Evolutionary conservation across 30 jellyfish, hydroid and myxozoan species (phyloP), one percentile per base, ranked within the genome.

Genomic region (Aurelia coerulea): DNA sequence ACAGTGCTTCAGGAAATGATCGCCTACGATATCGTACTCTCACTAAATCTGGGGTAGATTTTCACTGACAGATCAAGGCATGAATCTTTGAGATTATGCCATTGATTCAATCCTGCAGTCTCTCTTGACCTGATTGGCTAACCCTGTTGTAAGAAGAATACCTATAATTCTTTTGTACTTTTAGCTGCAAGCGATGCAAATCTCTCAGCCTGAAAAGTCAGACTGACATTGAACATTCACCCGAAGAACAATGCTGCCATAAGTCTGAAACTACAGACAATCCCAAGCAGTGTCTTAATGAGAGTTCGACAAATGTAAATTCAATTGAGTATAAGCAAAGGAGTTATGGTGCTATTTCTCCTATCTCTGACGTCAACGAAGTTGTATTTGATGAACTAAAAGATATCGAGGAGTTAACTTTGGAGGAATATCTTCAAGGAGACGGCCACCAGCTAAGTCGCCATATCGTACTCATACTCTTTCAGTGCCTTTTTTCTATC

Each of bases 361-460:
- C 56, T 6, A 0, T 46, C 6, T 46, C 56, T 6, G 15, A 6
- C 56, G 56, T 46, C 56, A 46, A 46, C 14, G 56, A 46, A 9
- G 56, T 6, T 46, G 56, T 41, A 58, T 76, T 75, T 59, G 85
- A 50, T 34, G 90, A 67, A 5, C 79, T 86, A 23, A 86, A 60
- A 58, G 90, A 86, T n/a, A 68, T 86, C 8, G 95, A 86, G 67
- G 84, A 86, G 29, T 19, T 76, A 39, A 65, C 90, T 41, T 49
- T 86, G 52, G 81, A 53, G 42, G 95, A 86, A 53, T 81, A 74
- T 68, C 56, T 62, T 9, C 93, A 81, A 51, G 92, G 97, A 35
- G 96, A 88, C 35, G 8, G 63, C 65, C 90, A 81, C 54, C 97
- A 93, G 31, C 88, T 87, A 56, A 93, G 92, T 9, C 91, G 91